A percentile compares a stretch with the other conserved stretches of the same genome.
These are phyloP conservation scores for Paraescarpia echinospica DNA, from an alignment of 1,140 invertebrate genomes.

Conservation along the genomic window DNA sequence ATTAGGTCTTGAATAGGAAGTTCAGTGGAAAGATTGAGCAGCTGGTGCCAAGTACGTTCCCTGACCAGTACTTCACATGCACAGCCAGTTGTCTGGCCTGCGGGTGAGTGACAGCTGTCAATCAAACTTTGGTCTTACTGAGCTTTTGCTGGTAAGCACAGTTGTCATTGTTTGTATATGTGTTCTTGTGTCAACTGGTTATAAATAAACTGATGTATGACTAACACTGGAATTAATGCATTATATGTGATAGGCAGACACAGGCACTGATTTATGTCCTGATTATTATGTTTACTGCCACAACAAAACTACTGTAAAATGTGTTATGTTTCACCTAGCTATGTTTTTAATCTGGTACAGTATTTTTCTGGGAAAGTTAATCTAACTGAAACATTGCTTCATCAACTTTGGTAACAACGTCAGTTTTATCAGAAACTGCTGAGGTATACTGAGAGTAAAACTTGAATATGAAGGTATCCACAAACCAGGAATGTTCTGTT, in stretches of 20 bases:
- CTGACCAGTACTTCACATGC: constrained; percentile 82
- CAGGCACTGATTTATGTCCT: background rate
- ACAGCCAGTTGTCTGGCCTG: constrained; percentile 73
- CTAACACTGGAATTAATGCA: background rate
- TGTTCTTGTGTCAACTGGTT: background rate
- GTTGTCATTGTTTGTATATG: background rate
- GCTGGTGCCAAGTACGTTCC: constrained; percentile 68
- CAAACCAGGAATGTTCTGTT: constrained; percentile 15
- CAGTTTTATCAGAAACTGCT: background rate
- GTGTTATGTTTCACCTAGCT: too few species aligned
- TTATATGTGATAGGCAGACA: background rate
- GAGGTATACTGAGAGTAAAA: background rate
- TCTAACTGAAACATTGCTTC: background rate
- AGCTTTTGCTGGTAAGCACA: background rate
- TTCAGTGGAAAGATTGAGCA: constrained; percentile 73
- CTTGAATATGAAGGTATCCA: background rate
- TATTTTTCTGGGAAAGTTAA: background rate
- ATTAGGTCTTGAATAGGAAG: constrained; percentile 73
- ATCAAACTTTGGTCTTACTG: background rate
- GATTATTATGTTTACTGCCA: background rate
- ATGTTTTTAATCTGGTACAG: too few species aligned
- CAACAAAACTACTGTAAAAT: background rate
- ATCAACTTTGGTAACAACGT: background rate
- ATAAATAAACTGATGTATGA: background rate
- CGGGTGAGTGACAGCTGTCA: constrained; percentile 49